Base-by-base conservation (phyloP, 2,797 vertebrate species). In the Lepilemur septentrionalis region DNA sequence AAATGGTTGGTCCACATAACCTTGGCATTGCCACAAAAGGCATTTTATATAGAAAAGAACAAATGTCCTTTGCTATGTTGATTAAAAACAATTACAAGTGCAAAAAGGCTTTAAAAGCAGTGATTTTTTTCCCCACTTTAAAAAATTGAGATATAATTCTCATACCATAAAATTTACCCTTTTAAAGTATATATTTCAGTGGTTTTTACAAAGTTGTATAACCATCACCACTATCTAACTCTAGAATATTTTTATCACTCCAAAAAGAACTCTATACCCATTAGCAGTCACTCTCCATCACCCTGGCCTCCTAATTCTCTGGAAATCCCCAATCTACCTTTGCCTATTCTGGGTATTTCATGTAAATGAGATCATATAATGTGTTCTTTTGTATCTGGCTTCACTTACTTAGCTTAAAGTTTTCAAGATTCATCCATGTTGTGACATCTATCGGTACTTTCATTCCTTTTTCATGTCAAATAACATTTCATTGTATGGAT, bases 11-110 rank as follows among this genome's bases (percentile, higher is more conserved):
- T 35, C 32, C 43, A 91, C 41, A 59, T 65, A 94, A 93, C 25
- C 72, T 22, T 95, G 69, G 72, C 52, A 57, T 38, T 73, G 43
- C 41, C 46, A 87, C 32, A 93, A 79, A 85, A 78, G 7, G 2
- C 28, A 91, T 89, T 78, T 85, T 91, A 78, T 43, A 78, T 75
- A 61, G 89, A 57, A 92, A 84, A 78, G n/a, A 91, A 79, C 14
- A 86, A 89, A 69, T 23, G 88, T 35, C 14, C 28, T 89, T 57
- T 89, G 79, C 23, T 82, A 46, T 22, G 23, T 70, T 94, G 76
- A 17, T 52, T 83, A 43, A 32, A 65, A 63, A 63, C 32, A 85
- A 30, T 13, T 43, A 22, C 38, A 79, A 88, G 63, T 88, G 12
- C 38, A 32, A 86, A 55, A 93, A 83, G 25, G 46, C 48, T 92